A percentile compares a stretch with the other conserved stretches of the same genome.
Conservation (phyloP, 2,888 invertebrate species). For the Coleophora deauratella region DNA sequence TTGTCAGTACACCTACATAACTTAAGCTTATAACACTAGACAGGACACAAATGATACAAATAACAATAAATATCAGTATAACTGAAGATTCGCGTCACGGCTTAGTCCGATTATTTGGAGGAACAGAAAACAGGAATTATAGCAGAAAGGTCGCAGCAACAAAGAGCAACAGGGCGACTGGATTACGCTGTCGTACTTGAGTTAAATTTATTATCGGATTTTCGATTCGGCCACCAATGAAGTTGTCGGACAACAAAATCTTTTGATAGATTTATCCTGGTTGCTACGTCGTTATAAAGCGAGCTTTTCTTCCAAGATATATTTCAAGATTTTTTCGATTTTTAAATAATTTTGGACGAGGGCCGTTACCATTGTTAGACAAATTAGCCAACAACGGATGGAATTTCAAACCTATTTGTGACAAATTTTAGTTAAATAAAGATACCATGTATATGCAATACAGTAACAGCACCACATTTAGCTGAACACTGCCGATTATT, state of each 20-base stretch:
- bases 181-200: conserved; percentile 73
- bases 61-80: conserved; percentile 35
- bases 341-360: too few species aligned
- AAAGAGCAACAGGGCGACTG: conserved; percentile 68
- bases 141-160: conserved; percentile 64
- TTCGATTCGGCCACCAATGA: conserved; percentile 74
- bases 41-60: too few species aligned
- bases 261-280: conserved; percentile 74
- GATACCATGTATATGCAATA: too few species aligned
- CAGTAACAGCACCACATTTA: too few species aligned
- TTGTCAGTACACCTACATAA: too few species aligned
- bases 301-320: conserved; percentile 67
- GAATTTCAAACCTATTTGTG: too few species aligned
- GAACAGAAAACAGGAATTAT: conserved; percentile 67
- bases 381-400: too few species aligned
- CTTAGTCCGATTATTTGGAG: conserved; percentile 59
- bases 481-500: too few species aligned
- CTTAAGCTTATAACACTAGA: too few species aligned
- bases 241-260: conserved; percentile 74
- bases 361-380: too few species aligned
- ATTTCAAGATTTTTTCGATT: conserved; percentile 50
- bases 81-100: conserved; percentile 45
- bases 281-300: conserved; percentile 64
- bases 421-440: too few species aligned
- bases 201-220: conserved; percentile 74